Evolutionary conservation across 30 jellyfish, hydroid and myxozoan genomes (phyloP).

Genomic region (Aurelia sp.): DNA sequence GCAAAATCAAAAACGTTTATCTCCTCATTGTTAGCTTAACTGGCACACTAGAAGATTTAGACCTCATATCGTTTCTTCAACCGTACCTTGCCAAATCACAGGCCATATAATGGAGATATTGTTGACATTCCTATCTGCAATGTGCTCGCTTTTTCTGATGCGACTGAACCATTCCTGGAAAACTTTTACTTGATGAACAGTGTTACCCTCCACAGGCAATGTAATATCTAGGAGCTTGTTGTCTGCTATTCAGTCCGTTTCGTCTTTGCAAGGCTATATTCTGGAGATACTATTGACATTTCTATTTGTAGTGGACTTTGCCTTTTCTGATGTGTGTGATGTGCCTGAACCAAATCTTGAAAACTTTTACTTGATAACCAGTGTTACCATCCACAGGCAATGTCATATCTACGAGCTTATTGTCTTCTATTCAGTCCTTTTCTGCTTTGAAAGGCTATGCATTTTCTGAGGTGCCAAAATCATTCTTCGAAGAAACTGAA

Average conservation of each 20-base stretch:
- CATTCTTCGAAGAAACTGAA: slow-evolving; percentile 68
- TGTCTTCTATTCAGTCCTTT: too few species aligned
- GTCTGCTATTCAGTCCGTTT: too few species aligned
- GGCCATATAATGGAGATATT: slow-evolving; percentile 64
- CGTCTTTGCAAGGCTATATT: slow-evolving; percentile 67
- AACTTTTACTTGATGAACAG: slow-evolving; percentile 16
- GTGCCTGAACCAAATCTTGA: too few species aligned
- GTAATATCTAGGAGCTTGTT: too few species aligned
- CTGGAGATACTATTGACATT: slow-evolving; percentile 84
- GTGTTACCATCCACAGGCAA: too few species aligned
- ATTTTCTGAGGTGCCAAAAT: slow-evolving; percentile 32
- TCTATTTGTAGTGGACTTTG: slow-evolving; percentile 85
- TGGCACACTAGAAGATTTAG: too few species aligned
- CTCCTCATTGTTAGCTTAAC: too few species aligned
- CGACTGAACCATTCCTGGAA: slow-evolving; percentile 66
- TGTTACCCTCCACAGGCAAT: too few species aligned
- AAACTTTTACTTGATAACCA: slow-evolving; percentile 44
- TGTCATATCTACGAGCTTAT: too few species aligned
- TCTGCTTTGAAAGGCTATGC: not conserved
- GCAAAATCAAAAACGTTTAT: too few species aligned
- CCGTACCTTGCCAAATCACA: too few species aligned
- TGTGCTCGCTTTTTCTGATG: slow-evolving; percentile 74
- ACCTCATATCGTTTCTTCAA: too few species aligned
- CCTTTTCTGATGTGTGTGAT: slow-evolving; percentile 71
- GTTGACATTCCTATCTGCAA: slow-evolving; percentile 84